Percentiles rank a stretch among this genome's conserved stretches.
Conservation (phyloP, 1,140 invertebrate species). For the Rhagoletis pomonella region DNA sequence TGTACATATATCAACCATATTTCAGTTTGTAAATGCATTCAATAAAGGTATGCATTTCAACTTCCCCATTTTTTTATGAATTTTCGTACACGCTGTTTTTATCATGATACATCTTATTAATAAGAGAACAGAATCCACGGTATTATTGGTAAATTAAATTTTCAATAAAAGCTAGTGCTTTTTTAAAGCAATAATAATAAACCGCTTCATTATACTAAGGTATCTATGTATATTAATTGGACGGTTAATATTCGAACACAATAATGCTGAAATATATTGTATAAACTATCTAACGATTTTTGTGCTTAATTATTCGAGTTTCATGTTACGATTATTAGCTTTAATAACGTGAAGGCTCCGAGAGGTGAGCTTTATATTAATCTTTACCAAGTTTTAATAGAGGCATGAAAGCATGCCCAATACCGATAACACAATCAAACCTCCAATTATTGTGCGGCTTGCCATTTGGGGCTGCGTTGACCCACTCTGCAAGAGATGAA, state of each 20-base stretch:
- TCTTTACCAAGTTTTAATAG: neutral
- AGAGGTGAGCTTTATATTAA: neutral
- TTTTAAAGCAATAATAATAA: neutral
- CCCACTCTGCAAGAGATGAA: slow-evolving; percentile 49
- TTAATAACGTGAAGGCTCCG: neutral
- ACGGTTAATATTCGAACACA: slow-evolving; percentile 24
- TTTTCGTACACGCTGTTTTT: too few species aligned
- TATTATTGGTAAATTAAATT: too few species aligned
- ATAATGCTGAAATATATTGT: slow-evolving; percentile 22
- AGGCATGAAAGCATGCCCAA: neutral
- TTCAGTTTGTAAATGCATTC: too few species aligned
- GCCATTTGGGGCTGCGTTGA: slow-evolving; percentile 10
- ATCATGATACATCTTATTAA: too few species aligned
- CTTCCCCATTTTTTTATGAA: too few species aligned
- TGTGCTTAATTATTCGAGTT: neutral
- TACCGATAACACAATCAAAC: neutral
- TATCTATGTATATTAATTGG: slow-evolving; percentile 1
- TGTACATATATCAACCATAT: too few species aligned
- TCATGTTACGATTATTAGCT: too few species aligned
- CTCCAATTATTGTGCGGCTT: neutral
- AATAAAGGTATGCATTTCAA: too few species aligned
- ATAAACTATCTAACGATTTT: neutral
- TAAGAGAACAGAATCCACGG: too few species aligned
- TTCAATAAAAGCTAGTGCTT: too few species aligned
- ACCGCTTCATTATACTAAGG: neutral